A percentile compares a stretch with the other conserved stretches of the same genome.
Evolutionary conservation across 1,140 invertebrate species (phyloP).

Genomic region (Portunus trituberculatus): DNA sequence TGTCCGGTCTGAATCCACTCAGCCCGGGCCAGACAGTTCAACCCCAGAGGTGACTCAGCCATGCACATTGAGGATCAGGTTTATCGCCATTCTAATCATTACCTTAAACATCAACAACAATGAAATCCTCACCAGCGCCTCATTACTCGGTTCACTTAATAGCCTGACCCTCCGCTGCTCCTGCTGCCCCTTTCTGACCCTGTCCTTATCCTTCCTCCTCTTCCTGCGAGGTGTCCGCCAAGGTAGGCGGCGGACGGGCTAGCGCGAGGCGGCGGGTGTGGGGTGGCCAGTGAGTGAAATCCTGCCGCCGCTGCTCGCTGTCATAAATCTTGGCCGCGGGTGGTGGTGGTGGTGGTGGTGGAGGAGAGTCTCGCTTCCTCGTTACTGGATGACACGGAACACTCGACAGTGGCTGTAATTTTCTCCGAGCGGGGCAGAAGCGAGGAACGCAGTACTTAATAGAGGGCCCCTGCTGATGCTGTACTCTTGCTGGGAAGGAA

Average conservation of each 20-base stretch:
- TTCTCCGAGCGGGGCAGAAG: background rate
- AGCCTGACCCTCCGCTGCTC: background rate
- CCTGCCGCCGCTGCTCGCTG: background rate
- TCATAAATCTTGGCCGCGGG: background rate
- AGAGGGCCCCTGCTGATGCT: background rate
- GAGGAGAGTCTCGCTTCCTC: background rate
- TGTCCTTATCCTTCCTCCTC: background rate
- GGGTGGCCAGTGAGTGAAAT: too few species aligned
- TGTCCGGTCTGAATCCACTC: background rate
- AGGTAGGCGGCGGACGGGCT: background rate
- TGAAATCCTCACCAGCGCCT: background rate
- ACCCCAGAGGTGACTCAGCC: background rate
- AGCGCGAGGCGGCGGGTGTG: background rate
- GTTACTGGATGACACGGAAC: constrained; percentile 20
- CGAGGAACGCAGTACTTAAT: background rate
- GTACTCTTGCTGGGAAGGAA: too few species aligned
- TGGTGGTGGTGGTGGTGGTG: background rate
- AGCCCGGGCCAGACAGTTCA: background rate
- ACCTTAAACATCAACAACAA: background rate
- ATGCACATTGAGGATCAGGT: background rate
- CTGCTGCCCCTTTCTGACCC: background rate
- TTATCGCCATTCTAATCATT: background rate
- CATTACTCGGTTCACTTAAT: constrained; percentile 9
- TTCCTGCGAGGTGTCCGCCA: background rate
- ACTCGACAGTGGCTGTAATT: background rate